Conservation (phyloP, 2,113 vertebrate genomes). For the Chamaea fasciata region DNA sequence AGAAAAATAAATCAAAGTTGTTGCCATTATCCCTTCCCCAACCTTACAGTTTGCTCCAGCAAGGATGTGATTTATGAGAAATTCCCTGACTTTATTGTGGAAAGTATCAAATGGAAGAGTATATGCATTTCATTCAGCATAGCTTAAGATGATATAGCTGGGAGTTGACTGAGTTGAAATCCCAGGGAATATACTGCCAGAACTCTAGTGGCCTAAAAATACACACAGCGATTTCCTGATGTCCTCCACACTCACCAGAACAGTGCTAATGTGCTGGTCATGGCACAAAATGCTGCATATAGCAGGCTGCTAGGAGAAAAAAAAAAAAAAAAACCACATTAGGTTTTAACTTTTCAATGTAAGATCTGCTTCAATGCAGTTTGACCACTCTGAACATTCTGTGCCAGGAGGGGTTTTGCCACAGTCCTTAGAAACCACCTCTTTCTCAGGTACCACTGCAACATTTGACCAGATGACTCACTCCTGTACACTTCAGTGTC, state of each 20-base stretch:
- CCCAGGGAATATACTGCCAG: not conserved
- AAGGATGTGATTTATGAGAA: slow-evolving; percentile 14
- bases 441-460: slow-evolving; percentile 24
- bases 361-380: not conserved
- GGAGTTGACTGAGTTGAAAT: slow-evolving; percentile 21
- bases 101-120: slow-evolving; percentile 15
- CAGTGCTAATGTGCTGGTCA: not conserved
- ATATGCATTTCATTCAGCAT: not conserved
- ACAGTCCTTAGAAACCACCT: not conserved
- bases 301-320: not conserved
- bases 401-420: not conserved
- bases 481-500: not conserved
- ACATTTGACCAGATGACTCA: slow-evolving; percentile 23
- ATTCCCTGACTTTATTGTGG: not conserved
- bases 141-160: not conserved
- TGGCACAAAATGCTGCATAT: not conserved
- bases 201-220: slow-evolving; percentile 27
- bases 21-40: not conserved
- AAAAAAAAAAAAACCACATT: not conserved
- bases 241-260: not conserved
- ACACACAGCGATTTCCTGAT: slow-evolving; percentile 1
- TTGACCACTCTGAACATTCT: not conserved
- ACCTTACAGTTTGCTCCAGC: not conserved
- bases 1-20: slow-evolving; percentile 21
- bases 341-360: not conserved